These are phyloP conservation scores for Cottus gobio DNA, from an alignment of 2,113 vertebrate species.

Conservation along the genomic window DNA sequence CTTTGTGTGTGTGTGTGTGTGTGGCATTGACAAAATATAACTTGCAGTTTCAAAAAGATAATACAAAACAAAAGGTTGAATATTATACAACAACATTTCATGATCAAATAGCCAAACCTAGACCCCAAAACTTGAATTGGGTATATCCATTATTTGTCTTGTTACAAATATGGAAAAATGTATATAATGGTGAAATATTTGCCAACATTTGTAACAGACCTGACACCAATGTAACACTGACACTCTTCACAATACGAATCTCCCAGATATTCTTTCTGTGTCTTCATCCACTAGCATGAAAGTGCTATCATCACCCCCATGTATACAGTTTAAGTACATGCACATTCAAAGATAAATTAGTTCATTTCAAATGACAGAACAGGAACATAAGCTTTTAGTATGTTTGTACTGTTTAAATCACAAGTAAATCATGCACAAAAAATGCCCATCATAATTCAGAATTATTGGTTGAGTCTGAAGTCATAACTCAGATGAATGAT, in stretches of 20 bases:
- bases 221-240: constrained; percentile 42
- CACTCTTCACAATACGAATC: constrained; percentile 9
- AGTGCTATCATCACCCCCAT: constrained; percentile 25
- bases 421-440: constrained; percentile 13
- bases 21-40: constrained; percentile 2
- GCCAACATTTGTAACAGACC: constrained; percentile 44
- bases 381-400: not conserved
- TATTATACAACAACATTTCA: constrained; percentile 10
- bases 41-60: constrained; percentile 33
- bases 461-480: constrained; percentile 3
- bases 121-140: not conserved
- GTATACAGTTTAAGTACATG: constrained; percentile 17
- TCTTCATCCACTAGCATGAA: constrained; percentile 15
- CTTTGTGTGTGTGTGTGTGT: not conserved
- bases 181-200: constrained; percentile 3
- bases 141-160: constrained; percentile 6
- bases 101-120: not conserved
- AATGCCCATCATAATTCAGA: not conserved
- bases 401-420: not conserved
- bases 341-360: constrained; percentile 2
- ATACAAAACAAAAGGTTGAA: constrained; percentile 28
- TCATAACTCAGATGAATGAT: constrained; percentile 14
- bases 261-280: not conserved
- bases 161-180: not conserved
- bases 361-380: constrained; percentile 10